Percentiles rank a stretch among this genome's conserved stretches.
These are phyloP conservation scores for Pseudois nayaur DNA, from an alignment of 2,113 vertebrate genomes.

Conservation along the genomic window DNA sequence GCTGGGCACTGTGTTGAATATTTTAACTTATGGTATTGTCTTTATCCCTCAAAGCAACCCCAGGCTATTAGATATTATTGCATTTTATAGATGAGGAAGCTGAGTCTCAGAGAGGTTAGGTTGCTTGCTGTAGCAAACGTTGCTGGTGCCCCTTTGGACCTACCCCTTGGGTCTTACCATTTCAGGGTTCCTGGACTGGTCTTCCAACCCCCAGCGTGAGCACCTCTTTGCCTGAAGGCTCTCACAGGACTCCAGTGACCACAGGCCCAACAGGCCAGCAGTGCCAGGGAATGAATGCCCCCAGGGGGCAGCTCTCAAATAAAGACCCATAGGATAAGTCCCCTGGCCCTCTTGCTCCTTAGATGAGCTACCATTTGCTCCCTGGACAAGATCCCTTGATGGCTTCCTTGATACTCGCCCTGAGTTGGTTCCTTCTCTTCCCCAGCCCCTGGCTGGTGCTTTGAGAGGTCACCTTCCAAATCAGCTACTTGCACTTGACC, in stretches of 20 bases:
- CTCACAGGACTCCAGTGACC: not conserved
- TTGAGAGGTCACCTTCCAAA: not conserved
- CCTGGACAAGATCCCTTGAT: no score
- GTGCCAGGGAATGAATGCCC: not conserved
- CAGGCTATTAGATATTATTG: not conserved
- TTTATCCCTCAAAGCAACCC: not conserved
- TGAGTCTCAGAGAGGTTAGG: not conserved
- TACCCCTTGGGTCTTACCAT: not conserved
- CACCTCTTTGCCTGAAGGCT: not conserved
- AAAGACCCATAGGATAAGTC: not conserved
- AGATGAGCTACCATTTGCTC: not conserved
- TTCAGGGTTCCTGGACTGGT: not conserved
- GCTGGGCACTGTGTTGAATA: not conserved
- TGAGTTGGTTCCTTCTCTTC: not conserved
- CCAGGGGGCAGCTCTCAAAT: not conserved
- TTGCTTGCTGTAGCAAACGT: not conserved
- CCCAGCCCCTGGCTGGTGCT: not conserved
- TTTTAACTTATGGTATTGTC: not conserved
- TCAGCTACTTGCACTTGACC: not conserved
- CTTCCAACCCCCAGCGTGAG: not conserved
- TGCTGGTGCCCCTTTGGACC: not conserved
- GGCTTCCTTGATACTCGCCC: not conserved
- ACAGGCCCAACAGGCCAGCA: not conserved
- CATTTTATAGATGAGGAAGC: not conserved
- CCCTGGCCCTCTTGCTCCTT: not conserved